Conservation (phyloP, 2,113 vertebrate species). For the Macquaria australasica region DNA sequence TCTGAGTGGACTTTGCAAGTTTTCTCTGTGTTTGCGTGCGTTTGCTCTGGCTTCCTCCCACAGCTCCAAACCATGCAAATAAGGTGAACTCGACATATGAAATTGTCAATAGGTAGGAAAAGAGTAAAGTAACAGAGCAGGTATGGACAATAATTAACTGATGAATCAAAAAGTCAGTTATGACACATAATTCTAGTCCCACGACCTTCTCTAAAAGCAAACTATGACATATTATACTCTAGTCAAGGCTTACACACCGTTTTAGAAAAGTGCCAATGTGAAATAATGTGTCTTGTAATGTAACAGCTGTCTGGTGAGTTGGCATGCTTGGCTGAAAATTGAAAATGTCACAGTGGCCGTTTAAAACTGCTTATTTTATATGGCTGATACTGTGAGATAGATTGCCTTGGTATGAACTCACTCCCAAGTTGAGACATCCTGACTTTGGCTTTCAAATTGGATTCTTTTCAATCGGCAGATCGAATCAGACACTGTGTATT, state of each 20-base stretch:
- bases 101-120: neutral
- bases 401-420: constrained; percentile 47
- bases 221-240: constrained; percentile 18
- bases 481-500: constrained; percentile 47
- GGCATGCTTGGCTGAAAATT: constrained; percentile 57
- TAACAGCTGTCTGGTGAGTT: constrained; percentile 61
- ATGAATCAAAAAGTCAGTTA: neutral
- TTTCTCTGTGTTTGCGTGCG: neutral
- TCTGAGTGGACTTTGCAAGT: neutral
- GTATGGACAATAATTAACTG: neutral
- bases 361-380: constrained; percentile 58
- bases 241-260: constrained; percentile 28
- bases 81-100: neutral
- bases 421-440: constrained; percentile 56
- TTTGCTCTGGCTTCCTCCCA: neutral
- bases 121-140: neutral
- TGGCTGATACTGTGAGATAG: constrained; percentile 42
- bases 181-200: neutral
- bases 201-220: constrained; percentile 22
- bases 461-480: constrained; percentile 54
- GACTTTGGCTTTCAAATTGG: constrained; percentile 61
- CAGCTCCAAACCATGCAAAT: neutral
- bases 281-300: constrained; percentile 49
- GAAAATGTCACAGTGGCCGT: constrained; percentile 64
- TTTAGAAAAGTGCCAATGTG: constrained; percentile 47